Base-by-base conservation (phyloP, 2,113 vertebrate species). In the Otocyon megalotis region DNA sequence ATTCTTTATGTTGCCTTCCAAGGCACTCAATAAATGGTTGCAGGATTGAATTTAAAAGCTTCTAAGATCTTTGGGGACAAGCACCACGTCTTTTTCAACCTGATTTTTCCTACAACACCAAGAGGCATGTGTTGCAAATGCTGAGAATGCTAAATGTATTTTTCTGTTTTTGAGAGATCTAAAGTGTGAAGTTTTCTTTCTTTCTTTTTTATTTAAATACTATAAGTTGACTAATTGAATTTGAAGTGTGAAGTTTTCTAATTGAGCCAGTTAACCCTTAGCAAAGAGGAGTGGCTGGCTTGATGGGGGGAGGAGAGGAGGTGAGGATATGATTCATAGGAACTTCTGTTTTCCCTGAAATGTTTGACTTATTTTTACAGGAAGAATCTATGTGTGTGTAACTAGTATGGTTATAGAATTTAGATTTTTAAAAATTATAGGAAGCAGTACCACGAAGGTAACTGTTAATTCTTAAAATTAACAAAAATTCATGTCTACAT, bases 1-100 rank as follows among this genome's bases (percentile, higher is more conserved):
- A 5, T 60, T 82, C 85, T 77, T 83, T 69, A 54, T 32, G 53
- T 37, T 62, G 30, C 43, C 60, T 82, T 43, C 30, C 14, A 54
- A 62, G 92, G 76, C 13, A 35, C 54, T 88, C 30, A 8, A 88
- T 62, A 91, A 81, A 71, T 71, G 56, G 77, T 94, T 56, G 63
- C 82, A n/a, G 53, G 28, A 88, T 62, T 96, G 67, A 83, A 92
- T 91, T 63, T 32, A 88, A 95, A 93, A 92, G 77, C 86, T 86
- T 95, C 20, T 93, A 58, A 71, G 35, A 48, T 83, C 82, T 91
- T 88, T 79, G 53, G 67, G 54, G 54, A 92, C 63, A 85, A 71
- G 15, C 14, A 62, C 28, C 58, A 0, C 54, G 56, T 48, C 22
- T 54, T 92, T 88, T 37, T 89, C 79, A 84, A 83, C 1, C n/a